Percentiles rank a stretch among this genome's conserved stretches.
Evolutionary conservation across 2,797 vertebrate genomes (phyloP).

Genomic region (Mastacembelus armatus): DNA sequence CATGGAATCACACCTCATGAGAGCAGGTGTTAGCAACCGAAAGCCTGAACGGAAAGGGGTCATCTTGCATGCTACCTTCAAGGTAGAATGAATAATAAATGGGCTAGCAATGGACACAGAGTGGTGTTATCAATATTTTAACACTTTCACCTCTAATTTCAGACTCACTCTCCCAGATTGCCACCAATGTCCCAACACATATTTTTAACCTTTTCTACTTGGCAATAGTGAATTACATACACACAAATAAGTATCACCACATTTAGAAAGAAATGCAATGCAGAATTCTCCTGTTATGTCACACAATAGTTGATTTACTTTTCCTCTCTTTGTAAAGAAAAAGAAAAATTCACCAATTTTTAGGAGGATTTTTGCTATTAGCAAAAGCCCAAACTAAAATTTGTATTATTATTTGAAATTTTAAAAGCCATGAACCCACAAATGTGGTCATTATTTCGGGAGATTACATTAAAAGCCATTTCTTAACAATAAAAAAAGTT

Average conservation of each 20-base stretch:
- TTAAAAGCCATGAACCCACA: background rate
- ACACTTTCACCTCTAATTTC: slow-evolving; percentile 91
- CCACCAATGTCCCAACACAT: slow-evolving; percentile 69
- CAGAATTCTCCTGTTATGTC: slow-evolving; percentile 24
- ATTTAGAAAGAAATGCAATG: slow-evolving; percentile 6
- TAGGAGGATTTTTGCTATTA: background rate
- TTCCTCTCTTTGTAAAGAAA: background rate
- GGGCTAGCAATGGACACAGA: slow-evolving; percentile 86
- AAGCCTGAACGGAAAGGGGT: slow-evolving; percentile 81
- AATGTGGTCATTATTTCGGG: slow-evolving; percentile 29
- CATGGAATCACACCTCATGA: slow-evolving; percentile 56
- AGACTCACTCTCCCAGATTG: slow-evolving; percentile 79
- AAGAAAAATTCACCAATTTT: slow-evolving; percentile 8
- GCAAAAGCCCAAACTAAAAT: background rate
- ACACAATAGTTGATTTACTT: background rate
- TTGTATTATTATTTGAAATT: background rate
- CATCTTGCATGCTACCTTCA: slow-evolving; percentile 88
- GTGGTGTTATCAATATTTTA: slow-evolving; percentile 96
- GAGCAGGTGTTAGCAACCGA: slow-evolving; percentile 74
- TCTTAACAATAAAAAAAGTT: slow-evolving; percentile 28
- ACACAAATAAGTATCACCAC: background rate
- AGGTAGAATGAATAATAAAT: slow-evolving; percentile 96
- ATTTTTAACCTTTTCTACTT: slow-evolving; percentile 63
- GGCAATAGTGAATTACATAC: slow-evolving; percentile 18
- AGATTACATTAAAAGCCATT: slow-evolving; percentile 54